These are phyloP conservation scores for Zosterops pallidus DNA, from an alignment of 2,113 vertebrate species.

Conservation along the genomic window DNA sequence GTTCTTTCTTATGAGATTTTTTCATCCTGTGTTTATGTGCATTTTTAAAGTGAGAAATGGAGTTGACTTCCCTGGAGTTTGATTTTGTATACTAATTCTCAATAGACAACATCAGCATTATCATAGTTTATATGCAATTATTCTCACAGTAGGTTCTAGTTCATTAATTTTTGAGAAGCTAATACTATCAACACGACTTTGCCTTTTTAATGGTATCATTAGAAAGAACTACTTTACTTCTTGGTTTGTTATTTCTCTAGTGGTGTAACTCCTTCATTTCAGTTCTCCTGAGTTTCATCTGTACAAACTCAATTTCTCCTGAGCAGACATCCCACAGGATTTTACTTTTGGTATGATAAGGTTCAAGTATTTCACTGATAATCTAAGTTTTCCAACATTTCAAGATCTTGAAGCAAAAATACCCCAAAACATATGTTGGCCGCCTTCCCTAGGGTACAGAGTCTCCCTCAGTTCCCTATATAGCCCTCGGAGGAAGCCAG, in stretches of 20 bases:
- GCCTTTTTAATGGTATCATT: conserved; percentile 21
- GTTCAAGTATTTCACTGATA: not conserved
- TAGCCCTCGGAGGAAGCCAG: not conserved
- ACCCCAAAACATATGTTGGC: not conserved
- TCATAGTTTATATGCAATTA: conserved; percentile 2
- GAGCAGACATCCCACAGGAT: not conserved
- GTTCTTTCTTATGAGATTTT: not conserved
- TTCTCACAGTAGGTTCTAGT: conserved; percentile 21
- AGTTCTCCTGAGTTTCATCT: not conserved
- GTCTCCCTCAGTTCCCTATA: not conserved
- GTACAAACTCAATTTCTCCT: not conserved
- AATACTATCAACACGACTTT: not conserved
- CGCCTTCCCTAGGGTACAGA: not conserved
- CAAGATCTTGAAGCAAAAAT: not conserved
- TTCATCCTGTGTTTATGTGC: not conserved
- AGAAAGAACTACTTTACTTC: not conserved
- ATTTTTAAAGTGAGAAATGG: not conserved
- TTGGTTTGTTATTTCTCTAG: not conserved
- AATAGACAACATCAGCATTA: not conserved
- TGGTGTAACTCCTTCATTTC: not conserved
- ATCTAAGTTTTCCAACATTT: not conserved
- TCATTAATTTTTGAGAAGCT: conserved; percentile 22
- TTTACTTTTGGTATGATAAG: not conserved
- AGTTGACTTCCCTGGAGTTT: not conserved
- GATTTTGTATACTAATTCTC: conserved; percentile 15